Evolutionary conservation across 2,888 invertebrate species (phyloP), one percentile per base, ranked within the genome.

Genomic region (Troides oblongomaculatus): DNA sequence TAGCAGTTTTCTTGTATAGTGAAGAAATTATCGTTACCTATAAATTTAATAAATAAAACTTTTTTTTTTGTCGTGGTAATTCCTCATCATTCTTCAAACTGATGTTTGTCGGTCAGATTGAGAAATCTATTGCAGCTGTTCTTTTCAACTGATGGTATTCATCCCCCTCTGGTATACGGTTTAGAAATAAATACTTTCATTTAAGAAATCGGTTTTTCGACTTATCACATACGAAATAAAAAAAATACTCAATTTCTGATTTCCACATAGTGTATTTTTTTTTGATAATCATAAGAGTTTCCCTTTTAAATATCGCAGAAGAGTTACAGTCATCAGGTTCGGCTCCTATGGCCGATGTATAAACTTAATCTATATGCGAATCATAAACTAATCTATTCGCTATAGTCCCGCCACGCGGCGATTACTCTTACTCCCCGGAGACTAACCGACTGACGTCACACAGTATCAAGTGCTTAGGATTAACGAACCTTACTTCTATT

Each of bases 301-400:
- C 2, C 3, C 39, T 14, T 18, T 61, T 39, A 43, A 6, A 43
- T 18, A 21, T 61, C 6, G 57, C 62, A 59, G 61, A 70, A 62
- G 43, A 67, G 59, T 46, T 61, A 62, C 21, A 56, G 53, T 53
- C 14, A 46, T 46, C 58, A 62, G 59, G 61, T 23, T 60, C 58
- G 62, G 59, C 53, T 23, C 46, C n/a, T 36, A 53, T 18, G 70
- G 66, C 61, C 59, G 30, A 56, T 67, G 60, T 8, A 64, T 53
- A 57, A 67, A 64, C 66, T 56, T 62, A 75, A 76, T 75, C 74
- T 59, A 66, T 69, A 69, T 68, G 69, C 75, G 77, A 78, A 79
- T 80, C 77, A 80, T 82, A 82, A 83, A 80, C 80, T 80, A 83
- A 84, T 84, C 78, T 79, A 75, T 77, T 78, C 74, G 78, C 72